Evolutionary conservation across 2,797 vertebrate species (phyloP).

Genomic region (Menidia menidia): DNA sequence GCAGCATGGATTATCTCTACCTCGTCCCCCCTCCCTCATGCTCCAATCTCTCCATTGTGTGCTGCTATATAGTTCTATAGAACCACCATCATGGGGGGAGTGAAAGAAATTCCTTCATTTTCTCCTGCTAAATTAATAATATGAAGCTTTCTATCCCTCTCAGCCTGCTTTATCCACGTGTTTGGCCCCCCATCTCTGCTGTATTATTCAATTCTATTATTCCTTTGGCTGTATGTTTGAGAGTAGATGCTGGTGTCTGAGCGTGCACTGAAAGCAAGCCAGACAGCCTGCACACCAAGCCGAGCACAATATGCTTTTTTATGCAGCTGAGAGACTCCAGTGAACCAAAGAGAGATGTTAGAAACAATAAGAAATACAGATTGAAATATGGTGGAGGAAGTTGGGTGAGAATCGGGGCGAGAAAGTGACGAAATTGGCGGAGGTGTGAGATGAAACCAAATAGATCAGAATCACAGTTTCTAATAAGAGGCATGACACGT

Average conservation of each 20-base stretch:
- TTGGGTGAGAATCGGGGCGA: neutral
- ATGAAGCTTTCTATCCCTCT: slow-evolving; percentile 75
- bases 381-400: neutral
- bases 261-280: slow-evolving; percentile 58
- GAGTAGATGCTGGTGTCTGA: slow-evolving; percentile 43
- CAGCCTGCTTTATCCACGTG: slow-evolving; percentile 74
- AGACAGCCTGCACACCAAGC: slow-evolving; percentile 62
- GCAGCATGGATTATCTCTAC: slow-evolving; percentile 80
- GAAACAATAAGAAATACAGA: slow-evolving; percentile 35
- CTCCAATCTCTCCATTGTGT: slow-evolving; percentile 74
- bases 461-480: slow-evolving; percentile 59
- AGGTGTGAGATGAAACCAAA: slow-evolving; percentile 64
- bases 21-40: slow-evolving; percentile 36
- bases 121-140: slow-evolving; percentile 79
- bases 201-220: slow-evolving; percentile 74
- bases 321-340: slow-evolving; percentile 59
- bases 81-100: slow-evolving; percentile 53
- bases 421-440: slow-evolving; percentile 3
- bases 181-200: slow-evolving; percentile 49
- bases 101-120: slow-evolving; percentile 69
- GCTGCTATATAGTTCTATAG: slow-evolving; percentile 62
- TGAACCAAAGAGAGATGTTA: slow-evolving; percentile 48
- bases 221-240: slow-evolving; percentile 62
- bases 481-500: slow-evolving; percentile 50
- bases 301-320: slow-evolving; percentile 54